Conservation (phyloP, 1,140 invertebrate species). For the Zeugodacus cucurbitae region DNA sequence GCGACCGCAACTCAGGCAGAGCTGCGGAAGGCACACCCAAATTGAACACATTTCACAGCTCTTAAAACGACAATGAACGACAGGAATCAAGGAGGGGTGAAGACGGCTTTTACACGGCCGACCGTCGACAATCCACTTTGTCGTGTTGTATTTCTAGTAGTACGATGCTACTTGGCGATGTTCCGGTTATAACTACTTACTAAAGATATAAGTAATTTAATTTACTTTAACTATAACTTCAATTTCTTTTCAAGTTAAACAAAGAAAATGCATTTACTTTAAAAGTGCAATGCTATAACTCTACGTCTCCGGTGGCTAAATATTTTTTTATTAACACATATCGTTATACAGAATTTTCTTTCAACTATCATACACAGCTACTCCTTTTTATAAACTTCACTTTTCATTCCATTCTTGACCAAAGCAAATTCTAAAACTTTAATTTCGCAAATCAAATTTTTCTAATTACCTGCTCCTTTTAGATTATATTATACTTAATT, state of each 20-base stretch:
- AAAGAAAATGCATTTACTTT: neutral
- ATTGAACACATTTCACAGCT: constrained; percentile 39
- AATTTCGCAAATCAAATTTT: neutral
- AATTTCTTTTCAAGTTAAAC: neutral
- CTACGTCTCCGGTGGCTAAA: neutral
- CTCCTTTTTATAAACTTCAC: constrained; percentile 28
- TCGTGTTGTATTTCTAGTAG: constrained; percentile 30
- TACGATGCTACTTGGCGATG: neutral
- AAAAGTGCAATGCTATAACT: neutral
- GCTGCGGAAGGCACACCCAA: constrained; percentile 40
- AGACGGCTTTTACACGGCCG: neutral
- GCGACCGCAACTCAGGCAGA: constrained; percentile 26
- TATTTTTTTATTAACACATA: constrained; percentile 20
- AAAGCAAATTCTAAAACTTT: neutral
- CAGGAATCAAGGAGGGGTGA: constrained; percentile 17
- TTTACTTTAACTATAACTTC: neutral
- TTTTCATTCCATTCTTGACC: constrained; percentile 10
- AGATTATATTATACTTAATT: constrained; percentile 39
- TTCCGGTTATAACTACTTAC: neutral
- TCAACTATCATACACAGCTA: neutral
- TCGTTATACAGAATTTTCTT: constrained; percentile 41
- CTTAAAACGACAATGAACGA: constrained; percentile 21
- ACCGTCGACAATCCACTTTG: constrained; percentile 17
- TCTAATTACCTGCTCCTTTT: constrained; percentile 22
- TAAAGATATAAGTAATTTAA: neutral